Percentiles rank a stretch among this genome's conserved stretches.
Conservation (phyloP, 2,113 vertebrate genomes). For the Oxyura jamaicensis region DNA sequence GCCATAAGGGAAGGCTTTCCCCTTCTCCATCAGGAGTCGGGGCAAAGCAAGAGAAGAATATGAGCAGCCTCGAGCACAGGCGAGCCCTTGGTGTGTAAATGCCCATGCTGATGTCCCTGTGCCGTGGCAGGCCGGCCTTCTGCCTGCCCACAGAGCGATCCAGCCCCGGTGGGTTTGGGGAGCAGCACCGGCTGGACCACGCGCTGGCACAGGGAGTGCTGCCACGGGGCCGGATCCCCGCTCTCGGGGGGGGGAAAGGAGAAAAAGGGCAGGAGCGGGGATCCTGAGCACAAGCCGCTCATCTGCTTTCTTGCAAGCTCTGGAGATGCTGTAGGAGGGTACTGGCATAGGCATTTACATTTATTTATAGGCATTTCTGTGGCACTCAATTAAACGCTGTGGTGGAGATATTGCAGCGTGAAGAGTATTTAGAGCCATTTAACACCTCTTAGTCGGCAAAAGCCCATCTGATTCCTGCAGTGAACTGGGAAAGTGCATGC, state of each 20-base stretch:
- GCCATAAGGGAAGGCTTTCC: background rate
- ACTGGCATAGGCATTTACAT: slow-evolving; percentile 34
- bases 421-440: slow-evolving; percentile 60
- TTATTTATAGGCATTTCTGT: slow-evolving; percentile 66
- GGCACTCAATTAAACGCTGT: slow-evolving; percentile 63
- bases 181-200: background rate
- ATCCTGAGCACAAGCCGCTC: slow-evolving; percentile 7
- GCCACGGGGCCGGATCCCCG: fast-evolving
- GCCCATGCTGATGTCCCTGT: background rate
- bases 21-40: background rate
- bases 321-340: slow-evolving; percentile 46
- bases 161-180: no score
- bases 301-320: background rate
- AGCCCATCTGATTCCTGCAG: slow-evolving; percentile 41
- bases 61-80: background rate
- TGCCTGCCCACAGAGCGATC: no score
- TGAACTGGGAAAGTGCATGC: background rate
- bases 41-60: background rate
- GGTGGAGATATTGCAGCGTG: slow-evolving; percentile 53
- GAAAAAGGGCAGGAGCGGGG: background rate
- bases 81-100: background rate
- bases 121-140: no score
- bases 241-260: background rate
- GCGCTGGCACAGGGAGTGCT: background rate
- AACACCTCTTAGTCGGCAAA: slow-evolving; percentile 61